Evolutionary conservation across 1,140 invertebrate species (phyloP).

Genomic region (Phymorhynchus buccinoides): DNA sequence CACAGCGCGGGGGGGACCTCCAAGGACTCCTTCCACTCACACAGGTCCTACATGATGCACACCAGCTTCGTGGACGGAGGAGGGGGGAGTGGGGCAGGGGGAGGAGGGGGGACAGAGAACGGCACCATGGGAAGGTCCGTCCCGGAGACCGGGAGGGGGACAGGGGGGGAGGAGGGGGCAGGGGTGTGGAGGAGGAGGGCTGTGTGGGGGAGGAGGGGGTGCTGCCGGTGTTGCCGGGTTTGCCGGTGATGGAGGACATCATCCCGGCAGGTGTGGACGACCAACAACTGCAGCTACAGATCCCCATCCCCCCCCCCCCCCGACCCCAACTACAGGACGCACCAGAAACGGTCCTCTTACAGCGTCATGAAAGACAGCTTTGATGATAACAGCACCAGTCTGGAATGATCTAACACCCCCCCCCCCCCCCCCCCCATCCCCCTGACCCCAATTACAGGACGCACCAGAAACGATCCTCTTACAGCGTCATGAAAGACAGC

Average conservation of each 20-base stretch:
- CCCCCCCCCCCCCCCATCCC: conserved; percentile 27
- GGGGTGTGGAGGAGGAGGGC: not conserved
- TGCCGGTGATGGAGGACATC: conserved; percentile 10
- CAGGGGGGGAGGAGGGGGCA: not conserved
- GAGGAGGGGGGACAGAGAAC: not conserved
- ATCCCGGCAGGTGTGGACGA: not conserved
- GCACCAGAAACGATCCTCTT: conserved; percentile 41
- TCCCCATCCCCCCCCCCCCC: conserved; percentile 28
- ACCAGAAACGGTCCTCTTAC: conserved; percentile 42
- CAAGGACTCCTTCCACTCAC: conserved; percentile 42
- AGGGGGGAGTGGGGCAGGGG: not conserved
- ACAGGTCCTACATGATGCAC: conserved; percentile 42
- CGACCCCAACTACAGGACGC: conserved; percentile 39
- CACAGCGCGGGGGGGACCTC: conserved; percentile 36
- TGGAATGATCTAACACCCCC: no score
- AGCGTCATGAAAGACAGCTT: conserved; percentile 40
- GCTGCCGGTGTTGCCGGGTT: not conserved
- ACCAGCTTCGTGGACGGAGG: conserved; percentile 38
- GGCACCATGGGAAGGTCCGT: not conserved
- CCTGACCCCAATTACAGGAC: conserved; percentile 38
- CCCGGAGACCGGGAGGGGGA: no score
- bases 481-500: conserved; percentile 42
- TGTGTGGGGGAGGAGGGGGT: not conserved
- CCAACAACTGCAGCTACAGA: conserved; percentile 29
- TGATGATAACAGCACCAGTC: conserved; percentile 11